Conservation (phyloP, 1,140 invertebrate species). For the Penaeus chinensis region DNA sequence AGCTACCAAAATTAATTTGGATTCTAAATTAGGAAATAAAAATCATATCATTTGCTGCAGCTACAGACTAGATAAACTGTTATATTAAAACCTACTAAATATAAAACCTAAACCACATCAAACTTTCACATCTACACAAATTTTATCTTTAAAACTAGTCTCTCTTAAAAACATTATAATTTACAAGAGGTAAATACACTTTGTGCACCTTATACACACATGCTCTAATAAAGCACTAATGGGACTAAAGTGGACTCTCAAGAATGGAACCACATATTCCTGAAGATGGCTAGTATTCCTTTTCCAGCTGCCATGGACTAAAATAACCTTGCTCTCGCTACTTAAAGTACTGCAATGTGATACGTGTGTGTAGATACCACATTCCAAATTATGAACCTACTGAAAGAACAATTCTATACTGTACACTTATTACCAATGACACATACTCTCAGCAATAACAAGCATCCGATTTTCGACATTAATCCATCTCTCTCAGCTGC, state of each 20-base stretch:
- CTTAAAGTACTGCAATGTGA: too few relatives aligned
- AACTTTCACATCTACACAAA: conserved; percentile 2
- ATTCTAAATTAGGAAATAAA: background rate
- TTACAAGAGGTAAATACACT: conserved; percentile 14
- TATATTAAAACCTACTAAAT: background rate
- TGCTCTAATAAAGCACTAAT: background rate
- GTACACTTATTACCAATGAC: too few relatives aligned
- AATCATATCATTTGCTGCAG: conserved; percentile 17
- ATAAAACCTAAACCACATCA: conserved; percentile 7
- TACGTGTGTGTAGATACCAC: too few relatives aligned
- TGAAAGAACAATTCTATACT: too few relatives aligned
- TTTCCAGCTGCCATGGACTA: too few relatives aligned
- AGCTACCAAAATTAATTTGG: background rate
- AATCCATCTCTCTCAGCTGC: too few relatives aligned
- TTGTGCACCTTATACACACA: conserved; percentile 34
- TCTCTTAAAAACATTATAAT: conserved; percentile 13
- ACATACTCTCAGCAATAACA: too few relatives aligned
- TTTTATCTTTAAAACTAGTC: conserved; percentile 6
- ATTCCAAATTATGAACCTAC: too few relatives aligned
- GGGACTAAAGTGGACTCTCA: conserved; percentile 8
- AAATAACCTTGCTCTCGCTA: too few relatives aligned
- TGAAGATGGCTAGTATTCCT: too few relatives aligned
- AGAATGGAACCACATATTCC: background rate
- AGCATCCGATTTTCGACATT: too few relatives aligned
- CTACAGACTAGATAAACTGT: conserved; percentile 12